phyloP scores from a whole-genome alignment of 2,888 invertebrate species.

The Oligia fasciuncula region DNA sequence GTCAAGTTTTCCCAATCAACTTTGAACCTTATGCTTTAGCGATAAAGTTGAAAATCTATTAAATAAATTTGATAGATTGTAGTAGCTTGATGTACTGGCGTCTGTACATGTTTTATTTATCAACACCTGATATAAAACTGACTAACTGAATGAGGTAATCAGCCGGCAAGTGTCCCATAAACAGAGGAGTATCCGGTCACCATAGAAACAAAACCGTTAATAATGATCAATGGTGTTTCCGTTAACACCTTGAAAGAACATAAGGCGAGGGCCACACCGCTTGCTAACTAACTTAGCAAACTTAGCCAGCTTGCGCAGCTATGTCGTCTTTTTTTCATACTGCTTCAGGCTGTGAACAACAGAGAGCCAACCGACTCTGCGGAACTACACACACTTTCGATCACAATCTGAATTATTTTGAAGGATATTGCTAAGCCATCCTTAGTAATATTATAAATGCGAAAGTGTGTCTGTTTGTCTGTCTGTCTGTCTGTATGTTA shows the following conservation, averaged over 20 bases:
- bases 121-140: slow-evolving; percentile 29
- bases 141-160: slow-evolving; percentile 56
- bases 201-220: slow-evolving; percentile 66
- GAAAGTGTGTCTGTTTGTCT: too few relatives aligned
- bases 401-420: too few relatives aligned
- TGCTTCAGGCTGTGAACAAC: neutral
- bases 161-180: slow-evolving; percentile 51
- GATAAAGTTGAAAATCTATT: too few relatives aligned
- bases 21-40: too few relatives aligned
- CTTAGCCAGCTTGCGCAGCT: neutral
- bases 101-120: slow-evolving; percentile 40
- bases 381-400: too few relatives aligned
- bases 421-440: too few relatives aligned
- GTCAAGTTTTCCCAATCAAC: too few relatives aligned
- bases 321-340: neutral
- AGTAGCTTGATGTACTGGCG: too few relatives aligned
- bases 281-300: neutral
- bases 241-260: slow-evolving; percentile 46
- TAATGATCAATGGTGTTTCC: slow-evolving; percentile 67
- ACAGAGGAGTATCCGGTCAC: slow-evolving; percentile 59
- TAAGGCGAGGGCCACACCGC: neutral
- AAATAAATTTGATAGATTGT: too few relatives aligned
- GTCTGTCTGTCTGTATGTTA: too few relatives aligned
- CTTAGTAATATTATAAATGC: too few relatives aligned
- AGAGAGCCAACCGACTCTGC: neutral